Evolutionary conservation across 2,113 vertebrate species (phyloP).

Genomic region (Oncorhynchus kisutch): DNA sequence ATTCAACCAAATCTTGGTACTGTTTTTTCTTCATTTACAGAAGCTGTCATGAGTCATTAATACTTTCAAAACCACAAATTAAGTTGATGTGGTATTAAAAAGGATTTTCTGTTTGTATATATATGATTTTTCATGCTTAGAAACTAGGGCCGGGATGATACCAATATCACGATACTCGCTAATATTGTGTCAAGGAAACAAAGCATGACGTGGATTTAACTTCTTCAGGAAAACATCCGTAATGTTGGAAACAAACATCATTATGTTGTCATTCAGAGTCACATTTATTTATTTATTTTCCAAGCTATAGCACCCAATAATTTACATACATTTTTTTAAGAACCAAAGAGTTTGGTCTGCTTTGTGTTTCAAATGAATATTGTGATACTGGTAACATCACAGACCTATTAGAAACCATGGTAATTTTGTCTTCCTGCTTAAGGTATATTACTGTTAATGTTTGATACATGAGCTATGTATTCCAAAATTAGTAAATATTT

Average conservation of each 20-base stretch:
- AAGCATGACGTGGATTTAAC: no score
- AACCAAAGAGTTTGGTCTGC: no score
- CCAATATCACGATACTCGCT: no score
- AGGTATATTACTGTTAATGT: constrained; percentile 39
- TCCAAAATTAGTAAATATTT: constrained; percentile 10
- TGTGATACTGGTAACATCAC: no score
- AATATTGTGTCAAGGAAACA: no score
- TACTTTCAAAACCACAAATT: not conserved
- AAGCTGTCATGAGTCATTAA: constrained; percentile 1
- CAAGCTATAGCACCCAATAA: no score
- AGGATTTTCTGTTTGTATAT: constrained; percentile 5
- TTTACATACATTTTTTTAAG: not conserved
- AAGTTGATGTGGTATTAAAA: not conserved
- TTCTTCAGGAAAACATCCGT: no score
- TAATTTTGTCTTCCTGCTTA: constrained; percentile 40
- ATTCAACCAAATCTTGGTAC: not conserved
- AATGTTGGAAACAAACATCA: no score
- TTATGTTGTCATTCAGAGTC: no score
- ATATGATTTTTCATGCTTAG: constrained; percentile 5
- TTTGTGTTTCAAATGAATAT: no score
- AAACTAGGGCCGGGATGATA: no score
- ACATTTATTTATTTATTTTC: no score
- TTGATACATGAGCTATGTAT: constrained; percentile 32
- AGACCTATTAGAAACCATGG: constrained; percentile 22
- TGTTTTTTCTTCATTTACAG: constrained; percentile 43